Conservation (phyloP, 2,113 vertebrate genomes). For the Guaruba guarouba region DNA sequence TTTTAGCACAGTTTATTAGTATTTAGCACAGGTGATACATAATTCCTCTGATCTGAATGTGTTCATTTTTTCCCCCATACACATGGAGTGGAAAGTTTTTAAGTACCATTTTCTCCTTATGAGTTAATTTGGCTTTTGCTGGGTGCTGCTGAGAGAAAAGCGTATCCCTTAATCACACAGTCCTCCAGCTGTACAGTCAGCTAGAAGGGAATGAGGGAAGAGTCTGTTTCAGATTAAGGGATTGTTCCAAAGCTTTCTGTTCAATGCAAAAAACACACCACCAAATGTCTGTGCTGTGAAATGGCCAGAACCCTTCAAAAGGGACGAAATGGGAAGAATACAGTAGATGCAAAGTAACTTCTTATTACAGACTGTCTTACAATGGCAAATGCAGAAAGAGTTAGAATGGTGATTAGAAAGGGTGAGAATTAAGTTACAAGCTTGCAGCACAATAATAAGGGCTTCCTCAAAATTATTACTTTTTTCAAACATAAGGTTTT, state of each 20-base stretch:
- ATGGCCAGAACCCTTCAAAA: neutral
- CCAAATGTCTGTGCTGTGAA: neutral
- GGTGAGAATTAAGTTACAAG: neutral
- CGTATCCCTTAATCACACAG: neutral
- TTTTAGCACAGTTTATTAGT: neutral
- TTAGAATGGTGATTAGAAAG: neutral
- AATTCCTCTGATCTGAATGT: neutral
- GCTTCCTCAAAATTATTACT: neutral
- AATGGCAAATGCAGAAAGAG: neutral
- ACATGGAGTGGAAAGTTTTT: neutral
- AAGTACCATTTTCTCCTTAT: neutral
- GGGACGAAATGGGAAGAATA: neutral
- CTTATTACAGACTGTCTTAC: neutral
- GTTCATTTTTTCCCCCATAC: neutral
- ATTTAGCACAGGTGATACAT: neutral
- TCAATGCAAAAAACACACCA: neutral
- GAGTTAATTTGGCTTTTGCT: neutral
- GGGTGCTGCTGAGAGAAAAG: neutral
- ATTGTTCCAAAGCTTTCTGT: slow-evolving; percentile 10
- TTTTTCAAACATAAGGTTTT: slow-evolving; percentile 38
- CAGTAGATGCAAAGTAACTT: neutral
- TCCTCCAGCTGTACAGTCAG: neutral
- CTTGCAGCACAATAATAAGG: neutral
- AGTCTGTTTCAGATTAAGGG: slow-evolving; percentile 28
- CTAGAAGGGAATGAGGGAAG: neutral